Base-by-base conservation (phyloP, 2,113 vertebrate genomes). In the Megaceryle torquata region DNA sequence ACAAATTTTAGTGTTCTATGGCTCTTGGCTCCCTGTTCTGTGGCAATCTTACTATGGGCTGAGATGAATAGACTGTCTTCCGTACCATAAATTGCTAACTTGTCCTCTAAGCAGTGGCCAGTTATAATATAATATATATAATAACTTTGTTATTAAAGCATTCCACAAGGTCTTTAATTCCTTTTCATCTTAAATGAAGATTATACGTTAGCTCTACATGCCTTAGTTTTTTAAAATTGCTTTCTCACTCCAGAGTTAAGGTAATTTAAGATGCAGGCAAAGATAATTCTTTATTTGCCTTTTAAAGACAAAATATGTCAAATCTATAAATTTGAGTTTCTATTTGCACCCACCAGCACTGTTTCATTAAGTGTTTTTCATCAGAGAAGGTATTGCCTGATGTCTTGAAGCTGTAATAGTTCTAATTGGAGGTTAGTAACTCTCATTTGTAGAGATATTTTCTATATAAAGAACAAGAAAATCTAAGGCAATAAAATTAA, bases 401-500 rank as follows among this genome's bases (percentile, higher is more conserved):
- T 33, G 5, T 60, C n/a, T 87, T n/a, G 10, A 33, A 48, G 48
- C 28, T 89, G 63, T 71, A 72, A 28, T 39, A 80, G 44, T 28
- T 87, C 22, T 74, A 88, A 54, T 14, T 83, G 57, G n/a, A 88
- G 24, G 35, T 50, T 64, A 68, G 29, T 46, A 88, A 74, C 29
- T 78, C 44, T 85, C 39, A 72, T 84, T 81, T 91, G 65, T 84
- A 60, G 56, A 89, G 44, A 44, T 60, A 46, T 28, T 84, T 25
- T 74, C 56, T 68, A 65, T 59, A 78, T 44, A 57, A 83, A 54
- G 72, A 88, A 56, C n/a, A 86, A 95, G 56, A 86, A 83, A 95
- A 92, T 91, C 44, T 53, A 71, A 97, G 65, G 65, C 63, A 75
- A 91, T 89, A 56, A 82, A 95, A 92, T 84, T 96, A 96, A 95